Evolutionary conservation across 2,888 invertebrate species (phyloP).

Genomic region (Sarcophaga variegata): DNA sequence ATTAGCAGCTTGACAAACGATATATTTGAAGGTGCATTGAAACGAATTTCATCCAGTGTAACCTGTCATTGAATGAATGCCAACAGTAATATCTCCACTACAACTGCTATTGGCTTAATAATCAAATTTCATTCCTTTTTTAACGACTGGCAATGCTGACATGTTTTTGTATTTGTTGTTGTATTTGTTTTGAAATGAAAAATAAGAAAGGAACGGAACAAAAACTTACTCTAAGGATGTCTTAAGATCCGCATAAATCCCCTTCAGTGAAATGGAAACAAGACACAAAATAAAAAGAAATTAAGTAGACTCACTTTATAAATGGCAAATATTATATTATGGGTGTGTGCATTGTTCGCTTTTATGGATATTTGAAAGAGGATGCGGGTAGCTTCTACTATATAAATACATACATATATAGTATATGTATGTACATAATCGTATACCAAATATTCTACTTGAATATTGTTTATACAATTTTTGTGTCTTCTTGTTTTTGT

Average conservation of each 20-base stretch:
- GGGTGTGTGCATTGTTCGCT: not conserved
- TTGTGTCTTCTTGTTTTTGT: slow-evolving; percentile 4
- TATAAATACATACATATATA: not conserved
- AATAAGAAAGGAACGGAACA: not conserved
- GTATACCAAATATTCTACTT: not conserved
- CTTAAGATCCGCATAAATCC: slow-evolving; percentile 30
- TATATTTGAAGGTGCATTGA: slow-evolving; percentile 3
- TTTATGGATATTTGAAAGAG: not conserved
- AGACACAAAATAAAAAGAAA: not conserved
- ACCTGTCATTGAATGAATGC: not conserved
- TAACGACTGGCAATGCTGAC: slow-evolving; percentile 73
- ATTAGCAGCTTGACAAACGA: too few relatives aligned
- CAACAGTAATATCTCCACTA: slow-evolving; percentile 38
- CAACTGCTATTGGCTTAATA: slow-evolving; percentile 77
- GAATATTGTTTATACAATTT: too few relatives aligned
- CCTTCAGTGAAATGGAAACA: slow-evolving; percentile 19
- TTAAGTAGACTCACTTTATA: not conserved
- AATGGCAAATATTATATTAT: slow-evolving; percentile 2
- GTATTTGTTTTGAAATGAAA: not conserved
- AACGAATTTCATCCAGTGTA: slow-evolving; percentile 4
- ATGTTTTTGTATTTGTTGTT: not conserved
- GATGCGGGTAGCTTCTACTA: not conserved
- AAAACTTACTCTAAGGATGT: not conserved
- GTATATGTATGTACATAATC: not conserved
- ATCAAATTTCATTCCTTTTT: slow-evolving; percentile 74